A percentile compares a stretch with the other conserved stretches of the same genome.
Evolutionary conservation across 2,797 vertebrate species (phyloP).

Genomic region (Poecilia gillii): DNA sequence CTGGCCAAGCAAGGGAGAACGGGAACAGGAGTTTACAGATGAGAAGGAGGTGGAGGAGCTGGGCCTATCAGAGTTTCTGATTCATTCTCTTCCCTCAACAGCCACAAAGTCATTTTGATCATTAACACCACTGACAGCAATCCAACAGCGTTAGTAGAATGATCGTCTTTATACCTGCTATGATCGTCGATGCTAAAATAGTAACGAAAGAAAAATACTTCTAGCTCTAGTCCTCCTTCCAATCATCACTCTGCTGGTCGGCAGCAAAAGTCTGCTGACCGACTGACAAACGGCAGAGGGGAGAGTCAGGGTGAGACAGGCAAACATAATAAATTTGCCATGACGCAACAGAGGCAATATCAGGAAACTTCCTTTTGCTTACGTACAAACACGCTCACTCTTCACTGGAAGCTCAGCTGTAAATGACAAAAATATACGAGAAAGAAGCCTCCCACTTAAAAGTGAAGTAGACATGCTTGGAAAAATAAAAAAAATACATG

Average conservation of each 20-base stretch:
- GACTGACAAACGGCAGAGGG: conserved; percentile 21
- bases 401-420: conserved; percentile 50
- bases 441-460: conserved; percentile 10
- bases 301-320: conserved; percentile 45
- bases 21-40: conserved; percentile 16
- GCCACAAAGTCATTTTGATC: background rate
- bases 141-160: background rate
- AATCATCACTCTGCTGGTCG: conserved; percentile 4
- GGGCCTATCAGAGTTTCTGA: conserved; percentile 32
- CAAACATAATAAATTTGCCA: conserved; percentile 59
- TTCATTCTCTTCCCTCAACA: conserved; percentile 27
- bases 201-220: background rate
- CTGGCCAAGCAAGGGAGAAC: conserved; percentile 50
- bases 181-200: background rate
- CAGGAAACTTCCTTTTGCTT: conserved; percentile 67
- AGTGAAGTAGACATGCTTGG: background rate
- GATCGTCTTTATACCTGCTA: background rate
- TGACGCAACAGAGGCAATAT: conserved; percentile 60
- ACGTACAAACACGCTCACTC: conserved; percentile 63
- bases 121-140: background rate
- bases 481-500: background rate
- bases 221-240: background rate
- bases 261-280: conserved; percentile 10
- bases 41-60: conserved; percentile 25
- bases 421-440: conserved; percentile 23